These are phyloP conservation scores for Apotomis turbidana DNA, from an alignment of 2,888 invertebrate genomes.

Conservation along the genomic window DNA sequence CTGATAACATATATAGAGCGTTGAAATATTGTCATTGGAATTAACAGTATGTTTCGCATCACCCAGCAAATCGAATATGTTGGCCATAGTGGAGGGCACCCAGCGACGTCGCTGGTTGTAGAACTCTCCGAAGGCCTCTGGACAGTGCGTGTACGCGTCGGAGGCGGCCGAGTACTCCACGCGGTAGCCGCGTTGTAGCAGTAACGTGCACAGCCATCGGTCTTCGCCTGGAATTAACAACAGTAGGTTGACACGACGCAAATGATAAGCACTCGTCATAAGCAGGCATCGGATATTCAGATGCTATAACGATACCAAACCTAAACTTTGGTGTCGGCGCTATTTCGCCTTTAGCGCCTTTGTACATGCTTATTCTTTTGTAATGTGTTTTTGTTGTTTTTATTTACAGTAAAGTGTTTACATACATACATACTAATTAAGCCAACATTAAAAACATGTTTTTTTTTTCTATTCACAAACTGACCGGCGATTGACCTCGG, in stretches of 20 bases:
- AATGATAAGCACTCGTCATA: too few species aligned
- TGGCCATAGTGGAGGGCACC: slow-evolving; percentile 98
- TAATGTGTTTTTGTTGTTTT: too few species aligned
- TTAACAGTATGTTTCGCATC: slow-evolving; percentile 91
- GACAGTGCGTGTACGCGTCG: slow-evolving; percentile 97
- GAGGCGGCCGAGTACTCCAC: slow-evolving; percentile 98
- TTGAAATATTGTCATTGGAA: slow-evolving; percentile 95
- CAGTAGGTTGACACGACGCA: background rate
- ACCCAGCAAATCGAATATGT: slow-evolving; percentile 93
- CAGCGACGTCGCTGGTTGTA: slow-evolving; percentile 97
- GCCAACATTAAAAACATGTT: too few species aligned
- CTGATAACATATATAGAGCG: slow-evolving; percentile 89
- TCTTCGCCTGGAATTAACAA: slow-evolving; percentile 88
- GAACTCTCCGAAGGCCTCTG: slow-evolving; percentile 96
- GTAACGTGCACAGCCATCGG: slow-evolving; percentile 96
- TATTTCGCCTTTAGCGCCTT: too few species aligned
- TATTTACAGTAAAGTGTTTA: too few species aligned
- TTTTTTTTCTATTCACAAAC: too few species aligned
- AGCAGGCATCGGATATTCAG: too few species aligned
- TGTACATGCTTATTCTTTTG: too few species aligned
- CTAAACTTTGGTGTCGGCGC: too few species aligned
- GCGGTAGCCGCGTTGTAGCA: slow-evolving; percentile 95
- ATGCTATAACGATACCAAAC: too few species aligned
- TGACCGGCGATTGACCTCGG: too few species aligned
- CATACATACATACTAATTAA: too few species aligned